A percentile compares a stretch with the other conserved stretches of the same genome.
These are phyloP conservation scores for Channallabes apus DNA, from an alignment of 2,797 vertebrate genomes.

Conservation along the genomic window DNA sequence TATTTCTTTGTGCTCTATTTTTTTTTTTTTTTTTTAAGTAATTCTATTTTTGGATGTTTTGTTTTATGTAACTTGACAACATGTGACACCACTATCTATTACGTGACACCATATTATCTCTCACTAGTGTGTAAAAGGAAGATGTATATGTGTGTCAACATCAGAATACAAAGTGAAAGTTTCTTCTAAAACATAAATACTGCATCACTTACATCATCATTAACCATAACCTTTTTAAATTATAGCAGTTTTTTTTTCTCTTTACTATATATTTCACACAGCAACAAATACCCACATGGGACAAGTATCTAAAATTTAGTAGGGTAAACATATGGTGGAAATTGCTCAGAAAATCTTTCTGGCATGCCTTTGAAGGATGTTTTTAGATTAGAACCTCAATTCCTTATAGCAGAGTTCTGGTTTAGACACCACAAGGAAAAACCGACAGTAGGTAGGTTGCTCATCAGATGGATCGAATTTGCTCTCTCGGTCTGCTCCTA, in stretches of 20 bases:
- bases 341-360: background rate
- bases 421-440: background rate
- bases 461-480: constrained; percentile 4
- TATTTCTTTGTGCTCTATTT: constrained; percentile 12
- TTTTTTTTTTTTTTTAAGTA: constrained; percentile 9
- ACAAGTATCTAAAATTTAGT: background rate
- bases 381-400: constrained; percentile 17
- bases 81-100: too few species aligned
- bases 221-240: background rate
- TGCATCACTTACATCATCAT: background rate
- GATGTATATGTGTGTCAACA: background rate
- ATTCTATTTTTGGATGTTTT: background rate
- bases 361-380: background rate
- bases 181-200: background rate
- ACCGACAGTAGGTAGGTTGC: constrained; percentile 3
- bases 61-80: background rate
- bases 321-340: background rate
- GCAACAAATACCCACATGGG: background rate
- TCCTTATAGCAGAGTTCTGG: constrained; percentile 3
- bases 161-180: background rate
- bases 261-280: background rate
- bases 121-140: background rate
- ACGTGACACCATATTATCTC: background rate
- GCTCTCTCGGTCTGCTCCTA: background rate
- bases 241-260: background rate